Percentiles rank a stretch among this genome's conserved stretches.
Conservation (phyloP, 2,888 invertebrate genomes). For the Hydrotaea diabolus region DNA sequence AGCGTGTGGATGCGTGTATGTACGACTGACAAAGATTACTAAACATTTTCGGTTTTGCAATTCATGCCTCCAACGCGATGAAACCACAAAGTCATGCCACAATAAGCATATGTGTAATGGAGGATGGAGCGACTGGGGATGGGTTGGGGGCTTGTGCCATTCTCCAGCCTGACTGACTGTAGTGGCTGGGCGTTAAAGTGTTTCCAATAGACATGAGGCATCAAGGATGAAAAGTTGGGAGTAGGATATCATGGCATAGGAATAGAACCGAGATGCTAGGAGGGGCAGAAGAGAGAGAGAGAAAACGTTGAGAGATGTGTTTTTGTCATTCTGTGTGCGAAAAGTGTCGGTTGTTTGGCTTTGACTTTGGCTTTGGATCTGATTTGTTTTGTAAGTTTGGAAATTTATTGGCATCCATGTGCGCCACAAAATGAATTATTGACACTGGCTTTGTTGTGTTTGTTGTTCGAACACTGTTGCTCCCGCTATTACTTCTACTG, state of each 20-base stretch:
- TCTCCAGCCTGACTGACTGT: background rate
- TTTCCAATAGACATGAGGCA: background rate
- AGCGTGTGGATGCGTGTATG: too few relatives aligned
- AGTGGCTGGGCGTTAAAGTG: background rate
- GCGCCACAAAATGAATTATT: slow-evolving; percentile 54
- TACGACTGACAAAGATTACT: slow-evolving; percentile 23
- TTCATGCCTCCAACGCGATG: slow-evolving; percentile 45
- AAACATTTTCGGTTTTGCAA: slow-evolving; percentile 46
- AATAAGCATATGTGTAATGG: slow-evolving; percentile 11
- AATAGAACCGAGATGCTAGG: background rate
- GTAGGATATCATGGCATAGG: background rate
- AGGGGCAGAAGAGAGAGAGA: background rate
- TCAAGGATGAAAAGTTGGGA: slow-evolving; percentile 7
- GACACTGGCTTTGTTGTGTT: slow-evolving; percentile 45
- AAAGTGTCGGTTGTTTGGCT: slow-evolving; percentile 38
- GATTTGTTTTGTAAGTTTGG: slow-evolving; percentile 32
- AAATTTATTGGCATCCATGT: slow-evolving; percentile 43
- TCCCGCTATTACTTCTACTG: background rate
- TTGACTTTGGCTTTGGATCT: slow-evolving; percentile 22
- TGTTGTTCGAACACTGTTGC: slow-evolving; percentile 9
- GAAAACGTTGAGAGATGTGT: background rate
- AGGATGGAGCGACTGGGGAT: slow-evolving; percentile 19
- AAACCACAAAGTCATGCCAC: slow-evolving; percentile 55
- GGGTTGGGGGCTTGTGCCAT: too few relatives aligned
- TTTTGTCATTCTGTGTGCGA: background rate